A percentile compares a stretch with the other conserved stretches of the same genome.
Evolutionary conservation across 1,140 invertebrate species (phyloP).

Genomic region (Trypoxylus dichotomus): DNA sequence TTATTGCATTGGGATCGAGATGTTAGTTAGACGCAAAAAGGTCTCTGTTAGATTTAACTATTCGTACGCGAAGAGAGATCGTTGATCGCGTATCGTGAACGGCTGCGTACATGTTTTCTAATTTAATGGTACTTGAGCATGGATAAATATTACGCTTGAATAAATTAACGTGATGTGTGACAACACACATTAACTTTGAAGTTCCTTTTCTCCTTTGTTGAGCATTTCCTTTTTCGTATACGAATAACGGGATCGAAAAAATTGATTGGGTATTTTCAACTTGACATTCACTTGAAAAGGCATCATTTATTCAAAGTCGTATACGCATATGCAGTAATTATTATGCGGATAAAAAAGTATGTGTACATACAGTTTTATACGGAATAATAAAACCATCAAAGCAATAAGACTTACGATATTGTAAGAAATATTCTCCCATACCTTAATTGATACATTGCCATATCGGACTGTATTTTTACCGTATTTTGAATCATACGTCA

Average conservation of each 20-base stretch:
- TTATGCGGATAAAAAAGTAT: too few relatives aligned
- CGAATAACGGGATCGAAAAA: neutral
- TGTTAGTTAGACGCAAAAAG: neutral
- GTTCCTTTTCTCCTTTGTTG: conserved; percentile 1
- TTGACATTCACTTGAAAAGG: neutral
- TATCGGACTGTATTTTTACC: too few relatives aligned
- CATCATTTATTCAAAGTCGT: neutral
- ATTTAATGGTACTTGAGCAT: neutral
- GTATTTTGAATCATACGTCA: too few relatives aligned
- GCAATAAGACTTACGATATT: too few relatives aligned
- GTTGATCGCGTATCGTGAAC: neutral
- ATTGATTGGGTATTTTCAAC: neutral
- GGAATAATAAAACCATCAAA: too few relatives aligned
- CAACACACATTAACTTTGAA: neutral
- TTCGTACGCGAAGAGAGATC: neutral
- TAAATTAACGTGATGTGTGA: conserved; percentile 7
- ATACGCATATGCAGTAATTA: neutral
- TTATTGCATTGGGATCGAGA: neutral
- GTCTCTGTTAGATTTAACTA: neutral
- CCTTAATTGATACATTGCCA: too few relatives aligned
- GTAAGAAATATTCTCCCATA: too few relatives aligned
- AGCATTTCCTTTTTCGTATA: neutral
- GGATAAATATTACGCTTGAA: neutral
- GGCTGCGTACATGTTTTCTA: neutral
- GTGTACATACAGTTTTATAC: too few relatives aligned